These are phyloP conservation scores for Buathra laborator DNA, from an alignment of 2,888 invertebrate genomes.

Conservation along the genomic window DNA sequence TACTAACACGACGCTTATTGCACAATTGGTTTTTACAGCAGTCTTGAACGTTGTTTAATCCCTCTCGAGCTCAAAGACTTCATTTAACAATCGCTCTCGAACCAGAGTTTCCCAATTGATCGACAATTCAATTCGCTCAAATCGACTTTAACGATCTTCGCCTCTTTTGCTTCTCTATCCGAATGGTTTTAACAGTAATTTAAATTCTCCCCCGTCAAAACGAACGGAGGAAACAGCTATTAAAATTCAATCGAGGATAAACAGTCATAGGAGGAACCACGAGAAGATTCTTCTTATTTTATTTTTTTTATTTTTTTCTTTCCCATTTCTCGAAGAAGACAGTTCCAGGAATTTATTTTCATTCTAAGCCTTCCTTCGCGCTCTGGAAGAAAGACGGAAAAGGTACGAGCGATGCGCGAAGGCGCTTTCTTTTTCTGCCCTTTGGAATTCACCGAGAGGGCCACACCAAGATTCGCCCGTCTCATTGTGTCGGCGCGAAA, in stretches of 20 bases:
- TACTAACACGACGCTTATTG: background rate
- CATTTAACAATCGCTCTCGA: background rate
- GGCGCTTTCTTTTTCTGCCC: constrained; percentile 26
- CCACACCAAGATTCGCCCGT: constrained; percentile 20
- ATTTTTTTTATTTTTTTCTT: background rate
- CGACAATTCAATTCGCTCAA: constrained; percentile 39
- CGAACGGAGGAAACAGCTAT: constrained; percentile 13
- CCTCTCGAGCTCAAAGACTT: background rate
- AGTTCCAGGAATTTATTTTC: constrained; percentile 42
- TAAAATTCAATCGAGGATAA: constrained; percentile 49
- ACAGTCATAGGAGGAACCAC: constrained; percentile 16
- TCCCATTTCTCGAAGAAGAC: constrained; percentile 16
- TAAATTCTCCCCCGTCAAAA: constrained; percentile 20
- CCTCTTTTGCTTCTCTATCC: background rate
- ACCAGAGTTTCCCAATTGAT: background rate
- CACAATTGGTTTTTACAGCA: background rate
- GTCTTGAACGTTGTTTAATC: background rate
- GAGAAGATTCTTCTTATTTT: constrained; percentile 3
- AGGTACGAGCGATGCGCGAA: background rate
- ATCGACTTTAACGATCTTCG: constrained; percentile 13
- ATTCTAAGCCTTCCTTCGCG: constrained; percentile 45
- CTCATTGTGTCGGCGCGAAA: constrained; percentile 15
- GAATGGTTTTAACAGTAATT: constrained; percentile 19
- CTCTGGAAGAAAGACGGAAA: background rate
- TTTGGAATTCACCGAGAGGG: constrained; percentile 20